phyloP scores from a whole-genome alignment of 2,113 vertebrate species.

The Cyprinus carpio region DNA sequence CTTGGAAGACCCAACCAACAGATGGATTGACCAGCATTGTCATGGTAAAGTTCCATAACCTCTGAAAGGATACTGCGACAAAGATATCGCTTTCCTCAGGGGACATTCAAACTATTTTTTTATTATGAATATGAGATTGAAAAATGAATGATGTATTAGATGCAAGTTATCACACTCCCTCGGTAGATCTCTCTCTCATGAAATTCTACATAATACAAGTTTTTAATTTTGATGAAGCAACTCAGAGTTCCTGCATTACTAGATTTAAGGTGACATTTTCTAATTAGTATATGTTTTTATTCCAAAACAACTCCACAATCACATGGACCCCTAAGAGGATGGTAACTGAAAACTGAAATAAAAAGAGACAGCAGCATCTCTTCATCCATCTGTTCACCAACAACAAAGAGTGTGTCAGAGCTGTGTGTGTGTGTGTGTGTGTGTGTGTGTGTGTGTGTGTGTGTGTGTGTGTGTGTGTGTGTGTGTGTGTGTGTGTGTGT shows the following conservation, averaged over 20 bases:
- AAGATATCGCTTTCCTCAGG: neutral
- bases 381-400: neutral
- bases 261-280: too few species aligned
- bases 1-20: neutral
- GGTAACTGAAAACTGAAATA: neutral
- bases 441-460: neutral
- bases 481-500: neutral
- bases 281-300: too few species aligned
- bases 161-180: neutral
- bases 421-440: neutral
- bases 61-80: neutral
- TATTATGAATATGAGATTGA: neutral
- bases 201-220: too few species aligned
- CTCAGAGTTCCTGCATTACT: too few species aligned
- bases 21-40: neutral
- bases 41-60: neutral
- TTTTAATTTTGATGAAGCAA: too few species aligned
- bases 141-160: neutral
- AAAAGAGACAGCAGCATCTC: neutral
- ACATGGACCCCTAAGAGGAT: neutral
- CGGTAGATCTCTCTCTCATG: too few species aligned
- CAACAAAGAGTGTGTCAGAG: constrained; percentile 33
- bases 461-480: neutral
- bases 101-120: too few species aligned
- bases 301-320: neutral